phyloP scores from a whole-genome alignment of 37 sponge, comb jelly and placozoan genomes.

The Mnemiopsis leidyi region DNA sequence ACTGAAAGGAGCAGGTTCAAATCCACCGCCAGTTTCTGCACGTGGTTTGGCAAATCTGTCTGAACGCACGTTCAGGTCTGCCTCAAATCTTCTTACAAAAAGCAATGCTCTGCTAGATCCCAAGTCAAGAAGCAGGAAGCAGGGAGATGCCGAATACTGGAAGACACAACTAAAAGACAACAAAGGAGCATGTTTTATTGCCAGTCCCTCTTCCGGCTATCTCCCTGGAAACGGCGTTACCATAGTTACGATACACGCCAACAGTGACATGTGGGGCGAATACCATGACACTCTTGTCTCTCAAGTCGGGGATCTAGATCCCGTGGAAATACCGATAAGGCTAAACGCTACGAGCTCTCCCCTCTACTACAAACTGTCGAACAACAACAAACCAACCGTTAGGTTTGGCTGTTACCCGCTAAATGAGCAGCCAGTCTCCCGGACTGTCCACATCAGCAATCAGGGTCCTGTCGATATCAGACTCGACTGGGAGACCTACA shows the following conservation, averaged over 20 bases:
- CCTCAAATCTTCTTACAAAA: background rate
- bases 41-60: background rate
- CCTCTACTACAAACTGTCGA: constrained; percentile 55
- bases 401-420: constrained; percentile 45
- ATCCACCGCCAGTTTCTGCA: background rate
- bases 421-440: background rate
- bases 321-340: constrained; percentile 37
- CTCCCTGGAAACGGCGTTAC: constrained; percentile 56
- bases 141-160: constrained; percentile 24
- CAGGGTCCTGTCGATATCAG: constrained; percentile 46
- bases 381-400: constrained; percentile 50
- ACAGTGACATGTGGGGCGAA: constrained; percentile 57
- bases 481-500: constrained; percentile 40
- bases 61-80: background rate
- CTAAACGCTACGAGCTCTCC: constrained; percentile 33
- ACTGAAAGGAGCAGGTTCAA: background rate
- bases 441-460: constrained; percentile 48
- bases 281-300: constrained; percentile 47
- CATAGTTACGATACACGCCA: constrained; percentile 42
- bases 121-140: constrained; percentile 17
- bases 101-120: constrained; percentile 32
- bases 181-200: constrained; percentile 51
- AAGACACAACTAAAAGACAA: constrained; percentile 1
- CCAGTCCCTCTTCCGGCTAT: background rate
- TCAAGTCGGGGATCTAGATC: constrained; percentile 34